Evolutionary conservation across 2,797 vertebrate genomes (phyloP), one percentile per base, ranked within the genome.

Genomic region (Clarias fuscus): DNA sequence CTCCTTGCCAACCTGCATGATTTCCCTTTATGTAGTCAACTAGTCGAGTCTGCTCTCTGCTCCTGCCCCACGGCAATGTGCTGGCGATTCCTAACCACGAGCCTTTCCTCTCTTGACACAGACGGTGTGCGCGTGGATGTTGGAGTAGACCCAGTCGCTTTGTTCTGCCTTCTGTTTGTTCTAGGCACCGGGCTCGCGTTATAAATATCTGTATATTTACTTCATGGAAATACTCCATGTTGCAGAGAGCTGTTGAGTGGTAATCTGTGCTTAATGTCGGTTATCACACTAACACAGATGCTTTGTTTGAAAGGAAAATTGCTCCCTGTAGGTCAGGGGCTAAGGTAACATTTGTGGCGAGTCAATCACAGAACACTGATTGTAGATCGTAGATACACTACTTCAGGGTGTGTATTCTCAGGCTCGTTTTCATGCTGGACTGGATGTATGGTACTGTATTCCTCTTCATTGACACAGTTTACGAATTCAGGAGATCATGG

Each of bases 191-290:
- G 75, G 82, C 75, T 87, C 6, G 7, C 33, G 58, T 87, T 84
- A 80, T 84, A 87, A 87, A 84, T 84, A 87, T 87, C 82, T 84
- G 82, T 84, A 76, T 84, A 71, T 87, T 87, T 87, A 87, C 86
- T 79, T 43, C 40, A 58, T 58, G 58, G 75, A 70, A 87, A 43
- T 62, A 27, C 73, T 83, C 40, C 17, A 70, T 53, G 72, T 53
- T 56, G n/a, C 64, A 82, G 48, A 84, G 62, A 64, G 62, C 37
- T 83, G 2, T 33, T 20, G 24, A 24, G 10, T 37, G 14, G 20
- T 37, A 77, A 22, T 62, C 15, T 68, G 14, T 58, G 48, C 48
- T 40, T 53, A 84, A 73, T 48, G 65, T 58, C 18, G 82, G 59
- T 13, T 76, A 65, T 64, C 71, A 22, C 33, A 62, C 56, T 53